phyloP scores from a whole-genome alignment of 2,797 vertebrate genomes.

The Tadarida brasiliensis region DNA sequence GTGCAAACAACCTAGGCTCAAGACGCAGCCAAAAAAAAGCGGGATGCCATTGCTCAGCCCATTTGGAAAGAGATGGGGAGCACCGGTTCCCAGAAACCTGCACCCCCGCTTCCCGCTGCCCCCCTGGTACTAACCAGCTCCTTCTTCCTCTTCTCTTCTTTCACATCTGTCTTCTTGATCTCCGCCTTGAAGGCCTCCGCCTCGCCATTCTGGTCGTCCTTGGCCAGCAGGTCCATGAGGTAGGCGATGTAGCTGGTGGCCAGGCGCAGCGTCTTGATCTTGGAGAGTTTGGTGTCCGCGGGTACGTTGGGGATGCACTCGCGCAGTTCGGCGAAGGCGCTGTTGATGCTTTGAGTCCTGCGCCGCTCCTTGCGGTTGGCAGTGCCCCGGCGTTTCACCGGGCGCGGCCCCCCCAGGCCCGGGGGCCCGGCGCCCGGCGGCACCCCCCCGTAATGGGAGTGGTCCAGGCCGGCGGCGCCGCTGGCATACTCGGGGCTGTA shows the following conservation, averaged over 20 bases:
- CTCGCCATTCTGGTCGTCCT: constrained; percentile 97
- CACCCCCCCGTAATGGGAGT: constrained; percentile 93
- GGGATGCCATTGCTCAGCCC: neutral
- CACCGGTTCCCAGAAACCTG: neutral
- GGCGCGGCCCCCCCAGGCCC: constrained; percentile 90
- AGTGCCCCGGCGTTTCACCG: constrained; percentile 96
- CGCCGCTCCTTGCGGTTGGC: constrained; percentile 98
- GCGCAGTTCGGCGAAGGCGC: constrained; percentile 97
- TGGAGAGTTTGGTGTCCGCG: constrained; percentile 98
- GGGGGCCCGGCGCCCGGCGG: constrained; percentile 91
- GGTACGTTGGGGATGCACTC: constrained; percentile 99
- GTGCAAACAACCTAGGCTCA: neutral
- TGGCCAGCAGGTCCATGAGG: constrained; percentile 99
- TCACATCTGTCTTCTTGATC: constrained; percentile 97
- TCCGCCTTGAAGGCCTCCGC: constrained; percentile 99
- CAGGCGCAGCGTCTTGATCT: constrained; percentile 97
- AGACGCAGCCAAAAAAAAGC: neutral
- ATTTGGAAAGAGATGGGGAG: neutral
- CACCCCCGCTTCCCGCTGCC: neutral
- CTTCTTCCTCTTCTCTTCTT: constrained; percentile 97
- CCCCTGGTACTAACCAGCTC: constrained; percentile 92
- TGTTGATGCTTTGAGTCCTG: constrained; percentile 99
- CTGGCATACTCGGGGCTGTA: constrained; percentile 95
- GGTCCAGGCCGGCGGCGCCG: constrained; percentile 91
- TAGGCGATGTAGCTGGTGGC: constrained; percentile 99